Evolutionary conservation across 2,797 vertebrate species (phyloP), one percentile per base, ranked within the genome.

Genomic region (Hydrolagus colliei): DNA sequence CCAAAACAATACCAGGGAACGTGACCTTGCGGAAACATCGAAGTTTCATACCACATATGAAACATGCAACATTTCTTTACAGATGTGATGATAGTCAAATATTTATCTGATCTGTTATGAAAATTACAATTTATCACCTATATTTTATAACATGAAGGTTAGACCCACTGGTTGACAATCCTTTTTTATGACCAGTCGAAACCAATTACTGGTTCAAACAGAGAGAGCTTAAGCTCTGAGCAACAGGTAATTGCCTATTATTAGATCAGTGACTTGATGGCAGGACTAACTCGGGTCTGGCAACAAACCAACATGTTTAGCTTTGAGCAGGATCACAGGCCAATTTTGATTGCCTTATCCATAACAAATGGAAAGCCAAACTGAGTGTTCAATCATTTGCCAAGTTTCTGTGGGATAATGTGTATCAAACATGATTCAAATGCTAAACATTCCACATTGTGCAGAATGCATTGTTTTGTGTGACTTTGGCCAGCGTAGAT

Each of bases 231-330:
- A 41, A 11, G 27, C 27, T 9, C 65, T 41, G 65, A 35, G 79
- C 71, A 67, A 71, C 79, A 84, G 79, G 79, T 84, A 84, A 84
- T 52, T 68, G 16, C 61, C 79, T 65, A 84, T 84, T 84, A 71
- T 82, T 67, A 71, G 65, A 84, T 84, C 79, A 84, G 68, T 65
- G 12, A 65, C 41, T 59, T 77, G 59, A 35, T 77, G 52, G 75
- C 65, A n/a, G 79, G 65, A 16, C 65, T 67, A 65, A 84, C 65
- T 68, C 16, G 9, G 10, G 32, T 68, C 18, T 71, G 79, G 79
- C 35, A 10, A 16, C 12, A n/a, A 12, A 68, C 79, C 79, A 84
- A 18, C 65, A 68, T 52, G 9, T 14, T 84, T 84, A 41, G 65
- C 16, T 52, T 27, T 41, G 10, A 12, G 62, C 67, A 71, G 6